A percentile compares a stretch with the other conserved stretches of the same genome.
phyloP scores from a whole-genome alignment of 2,797 vertebrate species.

The Propithecus perrieri region DNA sequence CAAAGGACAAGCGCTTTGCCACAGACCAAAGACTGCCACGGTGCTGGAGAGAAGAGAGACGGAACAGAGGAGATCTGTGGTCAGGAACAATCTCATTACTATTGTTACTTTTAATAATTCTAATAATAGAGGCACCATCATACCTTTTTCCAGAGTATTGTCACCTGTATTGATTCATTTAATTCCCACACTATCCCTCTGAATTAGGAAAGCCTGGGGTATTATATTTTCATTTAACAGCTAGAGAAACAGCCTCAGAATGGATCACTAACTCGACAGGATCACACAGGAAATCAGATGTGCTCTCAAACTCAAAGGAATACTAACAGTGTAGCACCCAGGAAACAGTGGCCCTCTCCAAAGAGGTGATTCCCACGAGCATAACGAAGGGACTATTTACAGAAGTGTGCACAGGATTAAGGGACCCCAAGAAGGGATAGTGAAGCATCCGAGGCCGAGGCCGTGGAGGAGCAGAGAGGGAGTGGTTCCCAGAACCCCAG shows the following conservation, averaged over 20 bases:
- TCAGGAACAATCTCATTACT: background rate
- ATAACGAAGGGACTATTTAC: background rate
- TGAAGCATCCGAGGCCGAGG: background rate
- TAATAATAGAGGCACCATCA: background rate
- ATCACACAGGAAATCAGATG: background rate
- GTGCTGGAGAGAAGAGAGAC: background rate
- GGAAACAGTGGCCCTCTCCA: background rate
- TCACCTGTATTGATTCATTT: background rate
- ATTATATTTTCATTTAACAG: background rate
- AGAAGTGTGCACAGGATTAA: background rate
- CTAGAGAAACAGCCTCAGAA: background rate
- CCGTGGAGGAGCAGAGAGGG: background rate
- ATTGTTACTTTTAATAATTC: background rate
- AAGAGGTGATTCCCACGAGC: background rate
- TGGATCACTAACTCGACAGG: background rate
- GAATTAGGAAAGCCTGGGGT: background rate
- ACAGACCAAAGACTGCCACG: background rate
- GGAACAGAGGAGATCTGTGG: background rate
- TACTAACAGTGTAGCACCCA: accelerated
- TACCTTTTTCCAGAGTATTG: background rate
- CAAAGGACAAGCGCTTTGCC: background rate
- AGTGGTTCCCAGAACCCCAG: background rate
- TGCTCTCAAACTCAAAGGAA: background rate
- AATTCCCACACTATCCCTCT: background rate
- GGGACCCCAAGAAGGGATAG: background rate